phyloP scores from a whole-genome alignment of 2,888 invertebrate genomes.

The Carcina quercana region DNA sequence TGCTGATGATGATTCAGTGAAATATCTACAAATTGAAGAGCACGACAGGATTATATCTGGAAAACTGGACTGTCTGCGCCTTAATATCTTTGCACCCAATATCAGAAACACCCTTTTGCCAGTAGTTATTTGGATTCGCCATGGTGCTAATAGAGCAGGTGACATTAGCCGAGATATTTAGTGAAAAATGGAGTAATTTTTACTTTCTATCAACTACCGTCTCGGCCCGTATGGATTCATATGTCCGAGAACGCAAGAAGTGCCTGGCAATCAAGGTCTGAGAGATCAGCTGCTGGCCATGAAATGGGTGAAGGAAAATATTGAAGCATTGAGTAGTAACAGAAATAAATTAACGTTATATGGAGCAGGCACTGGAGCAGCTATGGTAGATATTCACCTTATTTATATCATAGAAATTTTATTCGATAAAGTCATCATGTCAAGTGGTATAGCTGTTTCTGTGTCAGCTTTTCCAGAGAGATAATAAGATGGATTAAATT shows the following conservation, averaged over 20 bases:
- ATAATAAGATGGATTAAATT: too few relatives aligned
- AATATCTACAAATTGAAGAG: too few relatives aligned
- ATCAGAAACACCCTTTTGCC: too few relatives aligned
- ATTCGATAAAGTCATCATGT: constrained; percentile 35
- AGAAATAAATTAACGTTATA: constrained; percentile 32
- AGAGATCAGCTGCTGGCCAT: constrained; percentile 21
- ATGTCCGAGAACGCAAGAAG: constrained; percentile 18
- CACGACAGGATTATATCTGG: too few relatives aligned
- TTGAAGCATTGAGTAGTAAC: constrained; percentile 42
- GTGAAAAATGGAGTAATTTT: constrained; percentile 21
- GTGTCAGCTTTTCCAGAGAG: too few relatives aligned
- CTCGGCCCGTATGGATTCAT: constrained; percentile 22
- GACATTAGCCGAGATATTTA: constrained; percentile 21
- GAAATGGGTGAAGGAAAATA: constrained; percentile 34
- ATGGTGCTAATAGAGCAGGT: too few relatives aligned
- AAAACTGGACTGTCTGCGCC: too few relatives aligned
- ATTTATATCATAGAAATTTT: constrained; percentile 27
- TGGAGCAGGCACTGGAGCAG: constrained; percentile 37
- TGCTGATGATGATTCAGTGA: too few relatives aligned
- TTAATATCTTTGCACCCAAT: too few relatives aligned
- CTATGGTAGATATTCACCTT: constrained; percentile 38
- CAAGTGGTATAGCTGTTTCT: constrained; percentile 38
- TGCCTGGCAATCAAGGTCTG: constrained; percentile 21
- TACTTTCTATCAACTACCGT: constrained; percentile 23
- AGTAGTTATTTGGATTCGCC: too few relatives aligned